Conservation (phyloP, 2,797 vertebrate species). For the Gila robusta region DNA sequence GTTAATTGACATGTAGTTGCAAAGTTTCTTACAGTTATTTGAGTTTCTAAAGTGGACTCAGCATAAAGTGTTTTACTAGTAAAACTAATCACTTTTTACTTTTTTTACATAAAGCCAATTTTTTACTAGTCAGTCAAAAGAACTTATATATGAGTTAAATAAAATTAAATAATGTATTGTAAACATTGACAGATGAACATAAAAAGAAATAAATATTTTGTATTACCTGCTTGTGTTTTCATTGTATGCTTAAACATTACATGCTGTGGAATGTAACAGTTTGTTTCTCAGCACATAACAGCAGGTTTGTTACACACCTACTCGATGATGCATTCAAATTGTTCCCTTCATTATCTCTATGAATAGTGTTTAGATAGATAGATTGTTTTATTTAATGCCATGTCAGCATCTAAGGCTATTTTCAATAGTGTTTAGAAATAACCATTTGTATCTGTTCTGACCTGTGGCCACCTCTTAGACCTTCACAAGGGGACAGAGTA, state of each 20-base stretch:
- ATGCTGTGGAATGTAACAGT: background rate
- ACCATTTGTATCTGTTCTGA: constrained; percentile 29
- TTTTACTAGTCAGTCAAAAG: background rate
- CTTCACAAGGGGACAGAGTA: constrained; percentile 7
- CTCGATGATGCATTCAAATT: background rate
- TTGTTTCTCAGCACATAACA: constrained; percentile 14
- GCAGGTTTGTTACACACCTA: background rate
- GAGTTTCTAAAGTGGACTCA: too few species aligned
- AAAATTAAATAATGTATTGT: background rate
- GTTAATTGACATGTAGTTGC: background rate
- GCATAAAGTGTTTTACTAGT: too few species aligned
- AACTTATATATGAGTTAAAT: background rate
- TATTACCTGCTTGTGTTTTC: background rate
- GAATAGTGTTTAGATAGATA: background rate
- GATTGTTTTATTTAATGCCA: too few species aligned
- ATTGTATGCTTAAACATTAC: constrained; percentile 6
- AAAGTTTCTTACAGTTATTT: too few species aligned
- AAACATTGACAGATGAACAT: background rate
- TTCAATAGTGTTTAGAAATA: constrained; percentile 16
- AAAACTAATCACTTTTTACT: too few species aligned
- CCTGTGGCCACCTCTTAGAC: constrained; percentile 11
- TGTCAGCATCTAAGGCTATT: too few species aligned
- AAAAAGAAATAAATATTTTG: background rate
- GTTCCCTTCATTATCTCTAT: constrained; percentile 17
- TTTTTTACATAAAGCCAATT: too few species aligned